phyloP scores from a whole-genome alignment of 1,140 invertebrate species.

The Whitmania pigra region DNA sequence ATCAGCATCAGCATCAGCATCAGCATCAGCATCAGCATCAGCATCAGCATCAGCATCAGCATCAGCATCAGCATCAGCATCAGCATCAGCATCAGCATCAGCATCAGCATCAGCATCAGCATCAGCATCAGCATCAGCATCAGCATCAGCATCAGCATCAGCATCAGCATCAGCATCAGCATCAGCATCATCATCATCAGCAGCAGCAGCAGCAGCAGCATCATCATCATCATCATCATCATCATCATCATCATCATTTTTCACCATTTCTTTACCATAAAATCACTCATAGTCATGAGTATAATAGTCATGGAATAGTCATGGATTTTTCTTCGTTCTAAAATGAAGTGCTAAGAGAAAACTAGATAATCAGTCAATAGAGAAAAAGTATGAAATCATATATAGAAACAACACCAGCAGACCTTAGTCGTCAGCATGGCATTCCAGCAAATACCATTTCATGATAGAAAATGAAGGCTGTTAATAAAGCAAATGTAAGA shows the following conservation, averaged over 20 bases:
- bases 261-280: too few species aligned
- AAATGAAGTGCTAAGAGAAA: too few species aligned
- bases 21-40: neutral
- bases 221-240: neutral
- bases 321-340: too few species aligned
- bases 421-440: too few species aligned
- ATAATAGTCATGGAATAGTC: too few species aligned
- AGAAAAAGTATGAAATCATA: too few species aligned
- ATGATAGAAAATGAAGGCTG: too few species aligned
- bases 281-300: too few species aligned
- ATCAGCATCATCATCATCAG: neutral
- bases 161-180: neutral
- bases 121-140: neutral
- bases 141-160: neutral
- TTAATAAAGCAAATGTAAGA: too few species aligned
- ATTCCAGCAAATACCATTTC: too few species aligned
- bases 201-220: neutral
- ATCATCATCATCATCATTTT: neutral
- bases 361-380: too few species aligned
- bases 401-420: too few species aligned
- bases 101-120: neutral
- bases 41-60: neutral
- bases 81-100: neutral
- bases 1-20: neutral
- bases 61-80: constrained; percentile 7